Evolutionary conservation across 2,888 invertebrate species (phyloP).

Genomic region (Xanthia togata): DNA sequence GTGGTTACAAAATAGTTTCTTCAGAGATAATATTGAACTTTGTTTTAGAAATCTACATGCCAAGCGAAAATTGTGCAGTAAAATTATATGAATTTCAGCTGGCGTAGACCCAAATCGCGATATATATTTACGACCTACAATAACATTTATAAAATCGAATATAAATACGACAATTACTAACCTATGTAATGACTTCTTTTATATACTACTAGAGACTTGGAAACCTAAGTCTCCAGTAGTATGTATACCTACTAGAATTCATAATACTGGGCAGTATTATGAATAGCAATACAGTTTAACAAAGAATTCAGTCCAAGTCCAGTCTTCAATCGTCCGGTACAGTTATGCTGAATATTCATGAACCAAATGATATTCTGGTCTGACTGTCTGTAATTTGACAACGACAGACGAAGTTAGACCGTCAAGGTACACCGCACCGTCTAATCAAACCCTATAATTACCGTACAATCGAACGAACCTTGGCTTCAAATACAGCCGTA

Average conservation of each 20-base stretch:
- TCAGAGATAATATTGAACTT: slow-evolving; percentile 17
- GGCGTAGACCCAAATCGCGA: slow-evolving; percentile 36
- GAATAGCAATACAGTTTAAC: background rate
- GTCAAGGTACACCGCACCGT: slow-evolving; percentile 69
- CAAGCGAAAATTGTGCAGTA: slow-evolving; percentile 38
- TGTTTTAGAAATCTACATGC: slow-evolving; percentile 27
- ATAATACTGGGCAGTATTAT: background rate
- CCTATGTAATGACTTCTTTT: background rate
- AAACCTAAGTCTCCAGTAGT: slow-evolving; percentile 2
- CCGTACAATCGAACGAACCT: slow-evolving; percentile 71
- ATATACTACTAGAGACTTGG: too few species aligned
- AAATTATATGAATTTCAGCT: slow-evolving; percentile 31
- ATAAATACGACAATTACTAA: slow-evolving; percentile 16
- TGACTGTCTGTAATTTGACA: slow-evolving; percentile 55
- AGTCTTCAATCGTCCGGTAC: slow-evolving; percentile 36
- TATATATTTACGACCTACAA: slow-evolving; percentile 48
- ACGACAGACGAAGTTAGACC: slow-evolving; percentile 35
- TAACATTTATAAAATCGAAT: slow-evolving; percentile 41
- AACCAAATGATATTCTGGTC: slow-evolving; percentile 44
- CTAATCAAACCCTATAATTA: slow-evolving; percentile 73
- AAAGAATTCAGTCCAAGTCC: slow-evolving; percentile 34
- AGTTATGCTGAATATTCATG: slow-evolving; percentile 61
- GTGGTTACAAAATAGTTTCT: slow-evolving; percentile 6
- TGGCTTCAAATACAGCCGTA: slow-evolving; percentile 71
- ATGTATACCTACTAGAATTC: background rate